Base-by-base conservation (phyloP, 2,888 invertebrate genomes). In the Hylaea fasciaria region DNA sequence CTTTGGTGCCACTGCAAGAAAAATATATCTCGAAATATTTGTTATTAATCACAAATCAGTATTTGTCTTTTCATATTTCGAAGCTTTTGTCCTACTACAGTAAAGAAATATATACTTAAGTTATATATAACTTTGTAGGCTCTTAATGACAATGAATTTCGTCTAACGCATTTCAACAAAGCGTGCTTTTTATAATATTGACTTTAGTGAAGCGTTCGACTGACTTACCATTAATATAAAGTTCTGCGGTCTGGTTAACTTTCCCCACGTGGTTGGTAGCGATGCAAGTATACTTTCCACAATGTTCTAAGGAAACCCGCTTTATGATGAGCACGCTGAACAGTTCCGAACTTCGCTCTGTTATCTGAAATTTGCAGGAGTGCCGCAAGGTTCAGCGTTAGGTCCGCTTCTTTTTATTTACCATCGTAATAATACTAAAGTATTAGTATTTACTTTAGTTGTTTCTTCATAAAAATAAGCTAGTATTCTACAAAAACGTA, bases 221-320 rank as follows among this genome's bases (percentile, higher is more conserved):
- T 35, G 0, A 67, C 87, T 85, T 89, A 95, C 95, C 95, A 83
- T 95, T 94, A 48, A 95, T 95, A 85, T 95, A 95, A 54, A 95
- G 88, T 63, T 95, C 94, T 0, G 95, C 94, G 1, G 95, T 95
- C 74, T 94, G 95, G 79, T 95, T 95, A 39, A 95, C 94, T 82
- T 94, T 95, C 0, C 95, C 95, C 3, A 95, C 95, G 59, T 95
- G 94, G 78, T 96, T 96, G 10, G 94, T 94, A 0, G 95, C 95
- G 59, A 94, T 94, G 77, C 96, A 96, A 11, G 95, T 95, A 74
- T 96, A 96, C 76, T 93, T 94, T 0, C 95, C 95, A 71, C 95
- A 95, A 70, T 95, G 95, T 66, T 93, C 93, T 29, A 95, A 88
- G 40, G 94, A 94, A 28, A 95, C 95, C 71, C 94, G 93, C 83